Conservation (phyloP, 2,113 vertebrate species). For the Pheucticus melanocephalus region DNA sequence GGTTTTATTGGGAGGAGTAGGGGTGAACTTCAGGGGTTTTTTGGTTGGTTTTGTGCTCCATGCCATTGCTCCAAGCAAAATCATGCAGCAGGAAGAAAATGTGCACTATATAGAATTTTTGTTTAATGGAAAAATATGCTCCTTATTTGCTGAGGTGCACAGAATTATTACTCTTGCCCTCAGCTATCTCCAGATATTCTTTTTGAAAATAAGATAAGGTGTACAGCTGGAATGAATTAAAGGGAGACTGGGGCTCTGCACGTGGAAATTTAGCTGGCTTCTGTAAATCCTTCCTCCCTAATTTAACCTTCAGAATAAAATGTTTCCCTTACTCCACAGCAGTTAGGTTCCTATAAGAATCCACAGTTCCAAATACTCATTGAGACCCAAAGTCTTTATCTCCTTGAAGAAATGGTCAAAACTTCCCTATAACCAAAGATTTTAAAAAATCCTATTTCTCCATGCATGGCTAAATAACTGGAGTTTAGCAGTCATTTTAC, state of each 20-base stretch:
- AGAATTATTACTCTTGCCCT: neutral
- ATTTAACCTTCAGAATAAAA: neutral
- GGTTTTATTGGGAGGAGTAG: accelerated
- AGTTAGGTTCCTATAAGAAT: neutral
- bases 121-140: neutral
- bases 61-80: neutral
- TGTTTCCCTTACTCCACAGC: neutral
- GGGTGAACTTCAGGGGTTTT: neutral
- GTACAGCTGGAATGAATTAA: neutral
- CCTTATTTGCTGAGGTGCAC: neutral
- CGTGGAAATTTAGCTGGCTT: neutral
- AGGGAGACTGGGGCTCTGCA: neutral
- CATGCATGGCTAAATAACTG: neutral
- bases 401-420: neutral
- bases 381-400: neutral
- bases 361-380: neutral
- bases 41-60: neutral
- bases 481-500: neutral
- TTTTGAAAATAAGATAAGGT: neutral
- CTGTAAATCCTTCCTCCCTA: neutral
- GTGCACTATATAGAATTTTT: neutral
- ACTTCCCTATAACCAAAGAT: neutral
- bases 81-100: neutral
- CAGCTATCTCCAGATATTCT: neutral
- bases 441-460: neutral